Percentiles rank a stretch among this genome's conserved stretches.
Conservation (phyloP, 2,113 vertebrate species). For the Tonatia bakeri region DNA sequence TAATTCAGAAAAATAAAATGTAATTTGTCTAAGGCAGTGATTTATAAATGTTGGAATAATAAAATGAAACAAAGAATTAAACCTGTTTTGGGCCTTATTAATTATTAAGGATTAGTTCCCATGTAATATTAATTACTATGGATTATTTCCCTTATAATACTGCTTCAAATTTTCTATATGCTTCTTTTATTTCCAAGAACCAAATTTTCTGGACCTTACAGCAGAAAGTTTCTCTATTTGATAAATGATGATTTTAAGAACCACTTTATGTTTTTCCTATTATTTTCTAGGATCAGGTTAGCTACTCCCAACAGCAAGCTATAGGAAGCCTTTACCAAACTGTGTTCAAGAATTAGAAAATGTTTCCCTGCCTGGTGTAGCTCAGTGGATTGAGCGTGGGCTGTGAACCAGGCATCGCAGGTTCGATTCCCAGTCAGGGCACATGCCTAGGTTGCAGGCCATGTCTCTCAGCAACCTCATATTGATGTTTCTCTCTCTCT, state of each 20-base stretch:
- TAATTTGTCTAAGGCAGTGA: neutral
- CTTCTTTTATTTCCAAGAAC: neutral
- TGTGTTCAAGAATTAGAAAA: neutral
- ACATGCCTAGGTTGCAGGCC: too few relatives aligned
- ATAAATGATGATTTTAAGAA: neutral
- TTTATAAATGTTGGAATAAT: neutral
- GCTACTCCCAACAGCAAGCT: neutral
- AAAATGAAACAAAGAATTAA: neutral
- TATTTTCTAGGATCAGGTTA: neutral
- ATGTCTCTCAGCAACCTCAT: too few relatives aligned
- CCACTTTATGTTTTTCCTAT: neutral
- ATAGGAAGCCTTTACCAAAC: neutral
- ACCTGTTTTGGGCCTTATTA: neutral
- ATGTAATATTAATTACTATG: neutral
- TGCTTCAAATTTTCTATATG: neutral
- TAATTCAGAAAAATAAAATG: slow-evolving; percentile 7
- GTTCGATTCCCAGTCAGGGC: too few relatives aligned
- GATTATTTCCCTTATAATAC: neutral
- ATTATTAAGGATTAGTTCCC: neutral
- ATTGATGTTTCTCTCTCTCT: too few relatives aligned
- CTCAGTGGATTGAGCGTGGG: too few relatives aligned
- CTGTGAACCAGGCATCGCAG: too few relatives aligned
- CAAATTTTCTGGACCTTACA: neutral
- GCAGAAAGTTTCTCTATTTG: neutral
- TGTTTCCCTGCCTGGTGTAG: too few relatives aligned